Base-by-base conservation (phyloP, 2,888 invertebrate species). In the Clepsis dumicolana region DNA sequence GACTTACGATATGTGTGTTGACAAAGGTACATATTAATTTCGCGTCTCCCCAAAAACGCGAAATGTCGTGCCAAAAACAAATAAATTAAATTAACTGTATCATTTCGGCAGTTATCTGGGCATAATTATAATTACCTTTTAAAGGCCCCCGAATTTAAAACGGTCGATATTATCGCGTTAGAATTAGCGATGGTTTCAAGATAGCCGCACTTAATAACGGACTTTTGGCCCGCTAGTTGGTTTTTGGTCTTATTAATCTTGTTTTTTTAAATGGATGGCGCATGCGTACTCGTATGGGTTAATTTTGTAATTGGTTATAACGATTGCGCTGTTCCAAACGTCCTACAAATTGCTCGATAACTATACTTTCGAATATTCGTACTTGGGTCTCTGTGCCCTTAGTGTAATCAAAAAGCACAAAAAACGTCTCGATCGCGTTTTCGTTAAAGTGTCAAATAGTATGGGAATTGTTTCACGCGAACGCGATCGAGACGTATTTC, bases 1-100 rank as follows among this genome's bases (percentile, higher is more conserved):
- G n/a, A n/a, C n/a, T n/a, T n/a, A n/a, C n/a, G n/a, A n/a, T n/a
- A n/a, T n/a, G n/a, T n/a, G n/a, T 32, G 32, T 32, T 10, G 8
- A 10, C 38, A 38, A n/a, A n/a, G n/a, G n/a, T n/a, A n/a, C n/a
- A n/a, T n/a, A n/a, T 32, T 18, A 5, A 56, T 21, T 54, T 29
- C 35, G 56, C 24, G 21, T 32, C 27, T 32, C 35, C 35, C 35
- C 53, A 56, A 61, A 59, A 52, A 21, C 44, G n/a, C 32, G n/a
- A 56, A 62, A 54, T 56, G 18, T 57, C 67, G 67, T 67, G 67
- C 62, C 48, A 50, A 67, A 63, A 50, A 67, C 67, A 67, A 63
- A 67, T 67, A 67, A 67, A 67, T 67, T 67, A 63, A 67, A 63
- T 67, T 67, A 67, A 67, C 56, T 35, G 62, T 48, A 67, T 67